These are phyloP conservation scores for Psophia crepitans DNA, from an alignment of 2,113 vertebrate genomes.

Conservation along the genomic window DNA sequence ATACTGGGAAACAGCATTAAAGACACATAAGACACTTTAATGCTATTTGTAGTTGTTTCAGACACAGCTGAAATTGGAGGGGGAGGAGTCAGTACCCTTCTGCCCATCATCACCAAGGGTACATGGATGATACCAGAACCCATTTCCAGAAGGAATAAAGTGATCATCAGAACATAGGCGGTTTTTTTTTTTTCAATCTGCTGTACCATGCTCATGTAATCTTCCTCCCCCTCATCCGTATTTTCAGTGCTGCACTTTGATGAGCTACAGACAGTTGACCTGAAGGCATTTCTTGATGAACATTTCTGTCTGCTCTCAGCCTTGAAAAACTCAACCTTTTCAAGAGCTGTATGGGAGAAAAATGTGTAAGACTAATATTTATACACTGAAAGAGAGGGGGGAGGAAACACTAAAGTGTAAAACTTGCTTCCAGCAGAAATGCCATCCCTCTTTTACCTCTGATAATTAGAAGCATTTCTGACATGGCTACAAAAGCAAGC, in stretches of 20 bases:
- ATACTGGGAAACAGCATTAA: not conserved
- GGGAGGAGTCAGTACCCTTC: not conserved
- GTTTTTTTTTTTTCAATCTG: not conserved
- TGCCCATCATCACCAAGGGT: not conserved
- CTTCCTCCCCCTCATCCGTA: not conserved
- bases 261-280: constrained; percentile 27
- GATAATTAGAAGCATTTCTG: constrained; percentile 56
- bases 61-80: not conserved
- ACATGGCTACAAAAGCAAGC: not conserved
- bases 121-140: not conserved
- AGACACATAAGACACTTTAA: not conserved
- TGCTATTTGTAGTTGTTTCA: not conserved
- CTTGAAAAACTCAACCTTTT: constrained; percentile 55
- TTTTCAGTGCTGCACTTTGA: not conserved
- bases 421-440: constrained; percentile 56
- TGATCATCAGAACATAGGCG: not conserved
- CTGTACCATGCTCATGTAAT: not conserved
- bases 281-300: constrained; percentile 53
- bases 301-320: constrained; percentile 44
- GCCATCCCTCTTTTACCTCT: constrained; percentile 27
- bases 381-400: not conserved
- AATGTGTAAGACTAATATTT: constrained; percentile 50
- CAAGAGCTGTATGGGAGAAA: constrained; percentile 1
- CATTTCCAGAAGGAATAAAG: not conserved
- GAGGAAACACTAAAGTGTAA: constrained; percentile 37